Evolutionary conservation across 2,797 vertebrate genomes (phyloP).

Genomic region (Meda fulgida): DNA sequence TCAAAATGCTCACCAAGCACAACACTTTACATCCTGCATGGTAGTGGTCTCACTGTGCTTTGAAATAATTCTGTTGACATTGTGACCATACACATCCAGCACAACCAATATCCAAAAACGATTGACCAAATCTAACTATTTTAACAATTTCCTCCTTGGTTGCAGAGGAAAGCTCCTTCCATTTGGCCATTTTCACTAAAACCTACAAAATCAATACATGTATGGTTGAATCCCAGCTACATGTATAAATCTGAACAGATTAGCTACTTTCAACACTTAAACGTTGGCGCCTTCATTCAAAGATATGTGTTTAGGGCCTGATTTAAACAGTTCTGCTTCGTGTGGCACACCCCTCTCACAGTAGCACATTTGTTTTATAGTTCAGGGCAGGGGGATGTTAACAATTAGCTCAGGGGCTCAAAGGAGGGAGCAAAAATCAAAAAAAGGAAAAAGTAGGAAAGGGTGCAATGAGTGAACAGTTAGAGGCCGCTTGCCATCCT

Average conservation of each 20-base stretch:
- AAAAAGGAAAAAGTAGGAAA: slow-evolving; percentile 8
- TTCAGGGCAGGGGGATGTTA: slow-evolving; percentile 80
- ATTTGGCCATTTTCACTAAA: background rate
- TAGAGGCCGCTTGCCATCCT: slow-evolving; percentile 25
- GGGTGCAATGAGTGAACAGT: slow-evolving; percentile 17
- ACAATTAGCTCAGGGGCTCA: slow-evolving; percentile 81
- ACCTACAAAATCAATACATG: background rate
- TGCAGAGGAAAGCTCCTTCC: background rate
- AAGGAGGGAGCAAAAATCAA: slow-evolving; percentile 49
- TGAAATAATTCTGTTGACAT: background rate
- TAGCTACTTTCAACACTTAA: slow-evolving; percentile 31
- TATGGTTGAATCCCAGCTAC: background rate
- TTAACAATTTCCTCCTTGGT: background rate
- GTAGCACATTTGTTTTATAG: slow-evolving; percentile 71
- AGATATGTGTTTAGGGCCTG: slow-evolving; percentile 10
- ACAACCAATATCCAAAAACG: background rate
- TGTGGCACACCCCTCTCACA: slow-evolving; percentile 59
- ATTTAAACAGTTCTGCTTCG: slow-evolving; percentile 34
- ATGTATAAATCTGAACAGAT: slow-evolving; percentile 23
- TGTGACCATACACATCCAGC: background rate
- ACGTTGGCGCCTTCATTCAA: slow-evolving; percentile 2
- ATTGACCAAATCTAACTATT: background rate
- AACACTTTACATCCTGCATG: background rate
- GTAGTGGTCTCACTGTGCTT: background rate
- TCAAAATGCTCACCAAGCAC: background rate